Evolutionary conservation across 2,888 invertebrate genomes (phyloP).

Genomic region (Mechanitis mazaeus): DNA sequence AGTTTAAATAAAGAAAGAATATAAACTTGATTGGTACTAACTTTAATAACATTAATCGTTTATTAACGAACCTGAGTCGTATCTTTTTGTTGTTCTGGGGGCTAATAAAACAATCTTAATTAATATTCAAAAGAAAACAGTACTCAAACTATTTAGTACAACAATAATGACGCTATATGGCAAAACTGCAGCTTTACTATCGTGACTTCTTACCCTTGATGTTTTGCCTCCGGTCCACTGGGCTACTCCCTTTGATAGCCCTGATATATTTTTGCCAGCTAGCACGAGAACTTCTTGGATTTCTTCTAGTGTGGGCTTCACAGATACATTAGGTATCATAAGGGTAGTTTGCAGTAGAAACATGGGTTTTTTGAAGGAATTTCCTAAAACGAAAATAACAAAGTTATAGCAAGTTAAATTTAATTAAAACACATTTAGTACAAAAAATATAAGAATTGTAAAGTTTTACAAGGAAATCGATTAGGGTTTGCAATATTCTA

Average conservation of each 20-base stretch:
- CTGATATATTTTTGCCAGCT: slow-evolving; percentile 90
- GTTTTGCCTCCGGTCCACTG: slow-evolving; percentile 90
- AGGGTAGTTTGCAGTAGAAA: slow-evolving; percentile 89
- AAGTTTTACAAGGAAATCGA: too few relatives aligned
- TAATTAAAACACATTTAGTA: background rate
- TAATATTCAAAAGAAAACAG: background rate
- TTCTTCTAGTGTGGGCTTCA: slow-evolving; percentile 92
- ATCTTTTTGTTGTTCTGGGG: slow-evolving; percentile 24
- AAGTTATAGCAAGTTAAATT: slow-evolving; percentile 1
- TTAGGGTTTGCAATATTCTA: too few relatives aligned
- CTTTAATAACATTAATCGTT: background rate
- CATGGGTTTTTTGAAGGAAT: slow-evolving; percentile 77
- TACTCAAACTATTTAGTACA: too few relatives aligned
- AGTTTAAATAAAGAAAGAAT: background rate
- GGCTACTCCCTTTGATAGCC: slow-evolving; percentile 91
- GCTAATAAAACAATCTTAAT: slow-evolving; percentile 21
- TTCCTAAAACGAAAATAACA: slow-evolving; percentile 33
- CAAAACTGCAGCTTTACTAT: too few relatives aligned
- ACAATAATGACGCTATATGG: background rate
- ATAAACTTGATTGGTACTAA: too few relatives aligned
- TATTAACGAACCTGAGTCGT: slow-evolving; percentile 24
- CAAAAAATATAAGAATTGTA: too few relatives aligned
- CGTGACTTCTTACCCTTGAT: slow-evolving; percentile 48
- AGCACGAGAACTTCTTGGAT: slow-evolving; percentile 90
- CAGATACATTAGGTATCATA: slow-evolving; percentile 90